Base-by-base conservation (phyloP, 2,797 vertebrate species). In the Busarellus nigricollis region DNA sequence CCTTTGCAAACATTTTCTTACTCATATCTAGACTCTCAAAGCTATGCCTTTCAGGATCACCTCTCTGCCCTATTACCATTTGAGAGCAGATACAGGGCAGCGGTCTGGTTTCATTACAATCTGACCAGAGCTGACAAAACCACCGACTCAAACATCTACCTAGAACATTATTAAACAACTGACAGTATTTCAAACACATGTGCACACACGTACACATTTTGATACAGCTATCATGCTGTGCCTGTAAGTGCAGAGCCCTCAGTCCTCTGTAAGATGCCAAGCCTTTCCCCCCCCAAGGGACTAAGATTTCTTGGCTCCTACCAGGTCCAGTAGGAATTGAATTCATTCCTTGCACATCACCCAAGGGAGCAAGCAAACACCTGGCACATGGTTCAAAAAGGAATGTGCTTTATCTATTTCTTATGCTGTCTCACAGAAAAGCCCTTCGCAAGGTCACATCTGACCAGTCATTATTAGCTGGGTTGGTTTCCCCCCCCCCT, bases 391-490 rank as follows among this genome's bases (percentile, higher is more conserved):
- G 71, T 50, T 91, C 59, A 74, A 67, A 77, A 67, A 69, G 74
- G 87, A 95, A 90, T 76, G 83, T 55, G 31, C 77, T 92, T 96
- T 86, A 91, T 92, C 78, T 89, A 0, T 94, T 85, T 85, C 87
- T 95, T 72, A 83, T 9, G 7, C 49, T 40, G 45, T 47, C n/a
- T n/a, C 87, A 89, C 37, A 74, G 63, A 90, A 87, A n/a, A 81
- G 59, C 22, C 52, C 37, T 54, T 35, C 0, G 2, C 82, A 92
- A 96, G 74, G 88, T 91, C 87, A 95, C 72, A 93, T 85, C 87
- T 78, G 72, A 91, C 31, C 54, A 26, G 92, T 93, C 96, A 97
- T 92, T 93, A 92, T 86, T 96, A 96, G 87, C 76, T 58, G 54
- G 28, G 14, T n/a, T 26, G 52, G 9, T 25, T 50, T 31, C 76